A percentile compares a stretch with the other conserved stretches of the same genome.
Evolutionary conservation across 2,888 invertebrate genomes (phyloP).

Genomic region (Sthenelais limicola): DNA sequence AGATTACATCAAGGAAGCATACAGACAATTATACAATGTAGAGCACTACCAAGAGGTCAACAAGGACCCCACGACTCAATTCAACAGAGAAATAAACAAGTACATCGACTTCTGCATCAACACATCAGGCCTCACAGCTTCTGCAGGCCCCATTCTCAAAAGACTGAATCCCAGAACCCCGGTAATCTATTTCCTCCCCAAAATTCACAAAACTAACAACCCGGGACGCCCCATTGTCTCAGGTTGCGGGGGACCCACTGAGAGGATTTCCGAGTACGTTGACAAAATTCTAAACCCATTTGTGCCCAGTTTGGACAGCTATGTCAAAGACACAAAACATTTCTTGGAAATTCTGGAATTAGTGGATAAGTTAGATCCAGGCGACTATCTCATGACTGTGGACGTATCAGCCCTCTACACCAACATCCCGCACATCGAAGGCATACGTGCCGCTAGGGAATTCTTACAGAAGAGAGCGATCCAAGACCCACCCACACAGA

Average conservation of each 20-base stretch:
- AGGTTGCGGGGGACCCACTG: constrained; percentile 2
- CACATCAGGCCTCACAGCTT: neutral
- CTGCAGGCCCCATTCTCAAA: neutral
- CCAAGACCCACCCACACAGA: neutral
- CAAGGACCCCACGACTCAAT: neutral
- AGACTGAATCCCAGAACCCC: neutral
- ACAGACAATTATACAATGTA: neutral
- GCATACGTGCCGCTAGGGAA: neutral
- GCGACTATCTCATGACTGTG: neutral
- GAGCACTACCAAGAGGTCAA: neutral
- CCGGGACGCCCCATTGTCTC: constrained; percentile 16
- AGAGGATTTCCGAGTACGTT: constrained; percentile 8
- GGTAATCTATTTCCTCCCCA: neutral
- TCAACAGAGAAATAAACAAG: neutral
- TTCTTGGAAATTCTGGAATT: neutral
- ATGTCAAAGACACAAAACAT: neutral
- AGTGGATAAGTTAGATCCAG: neutral
- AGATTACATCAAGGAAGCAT: neutral
- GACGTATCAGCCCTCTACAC: constrained; percentile 17
- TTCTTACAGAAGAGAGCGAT: neutral
- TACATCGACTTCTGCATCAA: neutral
- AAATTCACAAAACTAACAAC: neutral
- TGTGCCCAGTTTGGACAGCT: neutral
- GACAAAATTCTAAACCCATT: neutral
- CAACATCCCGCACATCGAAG: constrained; percentile 12